Evolutionary conservation across 2,888 invertebrate species (phyloP), one percentile per base, ranked within the genome.

Genomic region (Clitarchus hookeri): DNA sequence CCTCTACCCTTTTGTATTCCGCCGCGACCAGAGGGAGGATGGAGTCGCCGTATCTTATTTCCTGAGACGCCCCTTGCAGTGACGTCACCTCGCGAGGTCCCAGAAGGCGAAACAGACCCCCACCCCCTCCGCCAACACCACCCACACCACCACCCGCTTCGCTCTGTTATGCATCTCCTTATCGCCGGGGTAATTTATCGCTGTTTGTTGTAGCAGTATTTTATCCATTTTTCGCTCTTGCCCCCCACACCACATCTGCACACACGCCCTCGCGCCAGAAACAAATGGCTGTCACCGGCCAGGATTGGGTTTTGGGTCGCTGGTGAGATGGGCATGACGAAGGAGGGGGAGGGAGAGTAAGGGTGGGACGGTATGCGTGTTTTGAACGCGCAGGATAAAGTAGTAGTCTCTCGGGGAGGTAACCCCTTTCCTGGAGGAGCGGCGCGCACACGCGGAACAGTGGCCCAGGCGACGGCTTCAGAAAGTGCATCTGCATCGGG

Each of bases 261-360:
- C 48, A 11, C 48, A 16, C 48, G 11, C 65, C 65, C 65, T n/a
- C 65, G 65, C 65, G 65, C 48, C 77, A 83, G 77, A 87, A 87
- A 87, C 85, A 86, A 87, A 87, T 87, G 87, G 86, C 86, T 87
- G 87, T 87, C 86, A 85, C 86, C 78, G 54, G 86, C 48, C 80
- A 84, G 86, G 86, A 87, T 87, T 87, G 87, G 87, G 86, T 87
- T 86, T 86, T 85, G 84, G 86, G 86, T 86, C 83, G 85, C 65
- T 19, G 65, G 65, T 16, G 48, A 48, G 48, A 48, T 48, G 48
- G 48, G 48, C 8, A 16, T 6, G 48, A 23, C 36, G 23, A 77
- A 82, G 85, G 48, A 48, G 48, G 27, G 80, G 26, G 82, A 83
- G 85, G 86, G 85, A 85, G 83, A 84, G 83, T 86, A 86, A 86